A percentile compares a stretch with the other conserved stretches of the same genome.
Conservation (phyloP, 1,140 invertebrate genomes). For the Pseudachorutes palmiensis region DNA sequence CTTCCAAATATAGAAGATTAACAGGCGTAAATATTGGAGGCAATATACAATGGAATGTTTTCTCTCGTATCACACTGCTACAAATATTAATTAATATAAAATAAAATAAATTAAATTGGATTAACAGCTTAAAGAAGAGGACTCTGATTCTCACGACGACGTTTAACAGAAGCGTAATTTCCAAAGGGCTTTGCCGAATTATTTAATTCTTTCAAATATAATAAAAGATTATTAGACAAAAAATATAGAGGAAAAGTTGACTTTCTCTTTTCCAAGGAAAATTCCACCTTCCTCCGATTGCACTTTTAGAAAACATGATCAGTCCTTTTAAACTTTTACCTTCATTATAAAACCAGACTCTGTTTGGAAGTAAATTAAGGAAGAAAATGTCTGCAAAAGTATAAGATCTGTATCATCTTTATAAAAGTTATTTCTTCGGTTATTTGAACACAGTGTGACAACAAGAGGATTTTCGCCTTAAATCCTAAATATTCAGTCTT, state of each 20-base stretch:
- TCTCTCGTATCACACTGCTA: conserved; percentile 28
- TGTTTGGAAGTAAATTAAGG: too few species aligned
- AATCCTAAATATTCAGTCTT: neutral
- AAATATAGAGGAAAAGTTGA: neutral
- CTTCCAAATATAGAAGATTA: conserved; percentile 19
- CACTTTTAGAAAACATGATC: too few species aligned
- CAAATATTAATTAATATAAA: conserved; percentile 7
- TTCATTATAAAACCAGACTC: too few species aligned
- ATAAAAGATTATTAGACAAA: too few species aligned
- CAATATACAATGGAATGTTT: conserved; percentile 28
- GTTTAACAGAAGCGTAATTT: neutral
- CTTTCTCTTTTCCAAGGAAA: neutral
- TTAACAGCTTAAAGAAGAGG: too few species aligned
- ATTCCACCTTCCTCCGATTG: neutral
- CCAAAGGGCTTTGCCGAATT: too few species aligned
- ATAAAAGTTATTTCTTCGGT: neutral
- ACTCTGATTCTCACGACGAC: neutral
- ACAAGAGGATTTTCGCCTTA: neutral
- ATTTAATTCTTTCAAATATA: too few species aligned
- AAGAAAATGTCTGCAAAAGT: neutral
- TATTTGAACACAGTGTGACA: neutral
- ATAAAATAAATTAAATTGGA: conserved; percentile 1
- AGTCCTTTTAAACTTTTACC: too few species aligned
- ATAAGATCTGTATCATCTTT: neutral
- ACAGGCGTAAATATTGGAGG: conserved; percentile 25